phyloP scores from a whole-genome alignment of 23 tunicate genomes.

The Diplosoma virens region DNA sequence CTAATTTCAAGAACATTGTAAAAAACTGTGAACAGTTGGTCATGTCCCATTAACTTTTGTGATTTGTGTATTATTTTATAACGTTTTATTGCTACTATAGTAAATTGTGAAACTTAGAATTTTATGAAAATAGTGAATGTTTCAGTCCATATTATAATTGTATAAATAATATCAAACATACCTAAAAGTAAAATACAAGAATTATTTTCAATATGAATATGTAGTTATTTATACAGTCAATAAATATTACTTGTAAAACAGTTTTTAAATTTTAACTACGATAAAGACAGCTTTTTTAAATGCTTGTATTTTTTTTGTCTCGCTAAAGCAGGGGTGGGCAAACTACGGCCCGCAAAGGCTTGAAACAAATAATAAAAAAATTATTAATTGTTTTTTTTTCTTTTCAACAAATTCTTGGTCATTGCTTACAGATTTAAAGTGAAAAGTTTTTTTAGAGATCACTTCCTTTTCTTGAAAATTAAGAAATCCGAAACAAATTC shows the following conservation, averaged over 20 bases:
- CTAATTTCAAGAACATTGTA: slow-evolving; percentile 18
- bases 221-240: slow-evolving; percentile 2
- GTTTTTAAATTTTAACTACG: too few relatives aligned
- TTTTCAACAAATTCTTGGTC: too few relatives aligned
- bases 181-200: slow-evolving; percentile 11
- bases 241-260: slow-evolving; percentile 21
- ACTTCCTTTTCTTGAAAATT: too few relatives aligned
- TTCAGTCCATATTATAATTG: not conserved
- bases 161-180: not conserved
- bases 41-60: slow-evolving; percentile 28
- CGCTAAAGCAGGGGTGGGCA: too few relatives aligned
- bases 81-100: not conserved
- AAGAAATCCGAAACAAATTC: too few relatives aligned
- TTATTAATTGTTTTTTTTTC: too few relatives aligned
- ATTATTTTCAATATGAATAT: slow-evolving; percentile 25
- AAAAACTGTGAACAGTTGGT: slow-evolving; percentile 30
- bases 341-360: too few relatives aligned
- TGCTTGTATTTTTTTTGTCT: too few relatives aligned
- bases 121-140: not conserved
- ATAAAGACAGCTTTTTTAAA: too few relatives aligned
- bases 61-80: not conserved
- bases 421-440: too few relatives aligned
- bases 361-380: too few relatives aligned
- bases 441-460: too few relatives aligned
- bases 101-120: not conserved